Evolutionary conservation across 64 coral and sea anemone species (phyloP).

Genomic region (Anthopleura sola): DNA sequence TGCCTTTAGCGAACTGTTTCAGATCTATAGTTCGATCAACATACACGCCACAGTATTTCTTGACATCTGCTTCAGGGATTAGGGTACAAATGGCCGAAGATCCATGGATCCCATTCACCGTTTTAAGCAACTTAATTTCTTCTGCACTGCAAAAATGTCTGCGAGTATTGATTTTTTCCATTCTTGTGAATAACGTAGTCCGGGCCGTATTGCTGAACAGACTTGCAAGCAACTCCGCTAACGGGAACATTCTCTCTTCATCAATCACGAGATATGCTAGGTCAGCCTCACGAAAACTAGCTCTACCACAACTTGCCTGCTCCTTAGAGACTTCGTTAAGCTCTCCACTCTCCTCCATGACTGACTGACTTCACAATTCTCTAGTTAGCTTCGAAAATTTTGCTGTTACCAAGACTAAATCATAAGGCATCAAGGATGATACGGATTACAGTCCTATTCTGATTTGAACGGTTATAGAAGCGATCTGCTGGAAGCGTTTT

Average conservation of each 20-base stretch:
- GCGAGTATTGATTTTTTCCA: conserved; percentile 94
- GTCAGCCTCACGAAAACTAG: conserved; percentile 82
- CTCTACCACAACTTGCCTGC: conserved; percentile 49
- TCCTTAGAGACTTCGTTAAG: background rate
- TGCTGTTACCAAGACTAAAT: background rate
- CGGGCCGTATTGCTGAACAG: conserved; percentile 75
- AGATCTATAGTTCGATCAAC: conserved; percentile 46
- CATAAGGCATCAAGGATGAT: background rate
- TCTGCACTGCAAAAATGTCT: conserved; percentile 87
- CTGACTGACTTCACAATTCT: conserved; percentile 6
- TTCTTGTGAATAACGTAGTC: conserved; percentile 92
- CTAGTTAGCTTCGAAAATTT: background rate
- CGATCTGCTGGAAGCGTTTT: background rate
- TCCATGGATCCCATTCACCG: conserved; percentile 90
- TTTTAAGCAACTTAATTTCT: conserved; percentile 92
- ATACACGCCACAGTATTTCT: conserved; percentile 83
- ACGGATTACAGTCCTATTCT: background rate
- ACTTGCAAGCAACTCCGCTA: conserved; percentile 77
- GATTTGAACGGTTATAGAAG: background rate
- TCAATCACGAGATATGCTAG: conserved; percentile 88
- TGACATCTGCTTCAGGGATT: conserved; percentile 80
- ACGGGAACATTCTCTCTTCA: conserved; percentile 83
- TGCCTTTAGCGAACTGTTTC: conserved; percentile 4
- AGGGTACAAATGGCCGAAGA: conserved; percentile 91
- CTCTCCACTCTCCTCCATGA: background rate